A percentile compares a stretch with the other conserved stretches of the same genome.
Conservation (phyloP, 2,797 vertebrate species). For the Danio kyathit region DNA sequence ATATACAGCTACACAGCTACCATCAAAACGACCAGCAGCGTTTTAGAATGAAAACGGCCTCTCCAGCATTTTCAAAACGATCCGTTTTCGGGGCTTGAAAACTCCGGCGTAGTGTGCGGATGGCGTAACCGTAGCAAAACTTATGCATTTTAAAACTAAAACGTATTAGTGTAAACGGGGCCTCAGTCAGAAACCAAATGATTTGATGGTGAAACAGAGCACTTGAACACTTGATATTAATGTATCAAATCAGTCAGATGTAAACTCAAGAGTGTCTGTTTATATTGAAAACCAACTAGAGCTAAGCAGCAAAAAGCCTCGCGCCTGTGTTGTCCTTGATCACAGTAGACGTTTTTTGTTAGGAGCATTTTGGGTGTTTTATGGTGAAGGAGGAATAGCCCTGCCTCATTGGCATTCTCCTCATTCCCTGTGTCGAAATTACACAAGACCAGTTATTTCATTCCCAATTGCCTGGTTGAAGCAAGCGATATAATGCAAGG, state of each 20-base stretch:
- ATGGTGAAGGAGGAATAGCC: slow-evolving; percentile 8
- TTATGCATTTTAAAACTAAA: no score
- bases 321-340: slow-evolving; percentile 10
- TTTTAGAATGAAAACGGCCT: no score
- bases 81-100: no score
- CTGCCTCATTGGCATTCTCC: slow-evolving; percentile 45
- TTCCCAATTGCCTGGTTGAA: slow-evolving; percentile 25
- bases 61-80: no score
- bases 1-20: no score
- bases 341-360: not conserved
- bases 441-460: slow-evolving; percentile 9
- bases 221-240: no score
- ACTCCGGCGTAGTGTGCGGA: no score
- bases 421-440: slow-evolving; percentile 12
- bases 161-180: no score
- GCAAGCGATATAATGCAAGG: slow-evolving; percentile 23
- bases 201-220: no score
- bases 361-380: slow-evolving; percentile 28
- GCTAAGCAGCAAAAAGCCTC: slow-evolving; percentile 5
- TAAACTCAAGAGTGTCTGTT: not conserved
- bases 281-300: slow-evolving; percentile 16
- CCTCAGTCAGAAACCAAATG: not conserved
- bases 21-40: no score
- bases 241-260: slow-evolving; percentile 10
- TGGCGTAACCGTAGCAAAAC: no score